Evolutionary conservation across 30 jellyfish, hydroid and myxozoan species (phyloP).

Genomic region (Turritopsis dohrnii): DNA sequence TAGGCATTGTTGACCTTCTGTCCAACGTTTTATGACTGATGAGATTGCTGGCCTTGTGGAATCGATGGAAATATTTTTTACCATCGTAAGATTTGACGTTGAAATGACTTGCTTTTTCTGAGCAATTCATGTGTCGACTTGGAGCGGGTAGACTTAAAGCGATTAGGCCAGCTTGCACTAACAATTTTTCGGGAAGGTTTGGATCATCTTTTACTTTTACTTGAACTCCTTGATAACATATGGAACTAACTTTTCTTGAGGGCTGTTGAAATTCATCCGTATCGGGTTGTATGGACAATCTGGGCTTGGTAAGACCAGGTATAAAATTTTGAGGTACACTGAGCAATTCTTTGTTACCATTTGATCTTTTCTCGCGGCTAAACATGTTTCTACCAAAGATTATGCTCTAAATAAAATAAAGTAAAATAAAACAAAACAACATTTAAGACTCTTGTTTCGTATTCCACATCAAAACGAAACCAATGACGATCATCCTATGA

Average conservation of each 20-base stretch:
- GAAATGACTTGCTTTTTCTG: constrained; percentile 34
- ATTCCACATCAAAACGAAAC: no score
- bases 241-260: constrained; percentile 52
- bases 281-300: constrained; percentile 10
- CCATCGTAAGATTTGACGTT: background rate
- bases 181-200: constrained; percentile 49
- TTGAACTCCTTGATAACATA: constrained; percentile 56
- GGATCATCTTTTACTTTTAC: constrained; percentile 40
- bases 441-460: no score
- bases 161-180: constrained; percentile 59
- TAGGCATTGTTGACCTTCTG: constrained; percentile 1
- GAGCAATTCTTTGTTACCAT: background rate
- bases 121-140: constrained; percentile 63
- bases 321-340: constrained; percentile 63
- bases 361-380: background rate
- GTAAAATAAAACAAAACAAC: background rate
- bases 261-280: constrained; percentile 13
- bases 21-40: background rate
- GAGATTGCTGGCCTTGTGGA: background rate
- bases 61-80: background rate
- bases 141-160: constrained; percentile 62
- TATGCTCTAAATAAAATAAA: background rate
- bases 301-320: constrained; percentile 68
- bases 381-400: background rate
- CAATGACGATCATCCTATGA: no score